Evolutionary conservation across 2,113 vertebrate species (phyloP), one percentile per base, ranked within the genome.

Genomic region (Casuarius casuarius): DNA sequence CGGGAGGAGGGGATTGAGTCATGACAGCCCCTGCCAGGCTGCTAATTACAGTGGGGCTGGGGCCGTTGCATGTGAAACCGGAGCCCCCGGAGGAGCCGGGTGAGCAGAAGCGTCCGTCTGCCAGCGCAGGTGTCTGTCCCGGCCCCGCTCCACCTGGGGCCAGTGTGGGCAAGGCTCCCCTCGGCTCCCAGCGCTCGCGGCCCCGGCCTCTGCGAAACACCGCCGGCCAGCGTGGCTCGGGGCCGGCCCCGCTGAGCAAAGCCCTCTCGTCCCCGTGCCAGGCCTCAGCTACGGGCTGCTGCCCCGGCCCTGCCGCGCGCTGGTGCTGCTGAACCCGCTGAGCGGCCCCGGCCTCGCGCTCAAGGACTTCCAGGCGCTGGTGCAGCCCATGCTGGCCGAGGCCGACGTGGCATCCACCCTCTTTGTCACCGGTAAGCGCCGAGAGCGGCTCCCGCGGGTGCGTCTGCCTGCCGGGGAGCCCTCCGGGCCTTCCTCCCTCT

Each of bases 371-470:
- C 92, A 95, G 31, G 91, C 70, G 0, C 91, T 97, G 84, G 96
- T 92, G 70, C 96, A 97, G 91, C 93, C 95, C 93, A 97, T 97
- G 96, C 89, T 97, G 96, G 93, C 93, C 0, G 95, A 97, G n/a
- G 96, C 95, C 0, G 96, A 96, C 18, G 78, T 97, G 5, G 20
- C 93, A 38, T 77, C 95, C 94, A 95, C 89, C 3, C 28, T 97
- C 91, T 96, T 97, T 9, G 1, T 97, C 84, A 96, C 95, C 0
- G 96, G 96, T 97, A 73, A 96, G 95, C 63, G 54, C 46, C 7
- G 0, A 0, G 1, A 58, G 51, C 11, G 2, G 33, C 28, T 82
- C 22, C 75, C 33, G 26, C 5, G 23, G 52, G 38, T 8, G 38
- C 38, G 8, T 38, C 38, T 38, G 38, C 38, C 38, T 38, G 38